Evolutionary conservation across 2,888 invertebrate genomes (phyloP), one percentile per base, ranked within the genome.

Genomic region (Sisyra terminalis): DNA sequence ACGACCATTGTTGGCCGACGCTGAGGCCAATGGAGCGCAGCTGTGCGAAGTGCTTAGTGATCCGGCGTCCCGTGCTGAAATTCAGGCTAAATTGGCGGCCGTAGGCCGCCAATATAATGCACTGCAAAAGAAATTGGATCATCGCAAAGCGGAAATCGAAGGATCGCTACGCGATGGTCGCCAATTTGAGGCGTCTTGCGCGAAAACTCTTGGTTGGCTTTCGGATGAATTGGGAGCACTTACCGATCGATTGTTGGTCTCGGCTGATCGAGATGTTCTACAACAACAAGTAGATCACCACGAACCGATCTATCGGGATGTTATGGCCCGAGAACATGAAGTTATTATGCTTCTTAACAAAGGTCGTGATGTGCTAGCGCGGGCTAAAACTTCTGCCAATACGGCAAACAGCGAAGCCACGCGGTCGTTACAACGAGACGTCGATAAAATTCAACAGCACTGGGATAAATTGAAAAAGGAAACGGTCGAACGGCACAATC

Each of bases 311-410:
- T 92, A 93, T 60, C 70, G 85, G 29, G 88, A 88, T 54, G 83
- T 93, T 2, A 79, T 88, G 65, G 77, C 82, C 48, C 74, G 86
- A 47, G 92, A 92, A 54, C 90, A 92, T 55, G 93, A 94, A 63
- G 80, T 93, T 1, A 89, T 93, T 50, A 90, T 93, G 80, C 67
- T 94, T 11, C 61, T 94, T 24, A 92, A 93, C 57, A 92, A 90
- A 63, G 93, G 93, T 51, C 71, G 78, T 48, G 83, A 83, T 52
- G 66, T 83, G 47, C 55, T 76, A 6, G 62, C 58, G 45, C 51
- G 61, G 48, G 56, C 56, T 51, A 52, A 56, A 50, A 55, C 61
- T 54, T 56, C 54, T 29, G 30, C 10, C 15, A 11, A 11, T 13
- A 34, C 54, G 24, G 30, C 10, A 7, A 11, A 11, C 9, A 34